Conservation (phyloP, 2,113 vertebrate genomes). For the Oryzias javanicus region DNA sequence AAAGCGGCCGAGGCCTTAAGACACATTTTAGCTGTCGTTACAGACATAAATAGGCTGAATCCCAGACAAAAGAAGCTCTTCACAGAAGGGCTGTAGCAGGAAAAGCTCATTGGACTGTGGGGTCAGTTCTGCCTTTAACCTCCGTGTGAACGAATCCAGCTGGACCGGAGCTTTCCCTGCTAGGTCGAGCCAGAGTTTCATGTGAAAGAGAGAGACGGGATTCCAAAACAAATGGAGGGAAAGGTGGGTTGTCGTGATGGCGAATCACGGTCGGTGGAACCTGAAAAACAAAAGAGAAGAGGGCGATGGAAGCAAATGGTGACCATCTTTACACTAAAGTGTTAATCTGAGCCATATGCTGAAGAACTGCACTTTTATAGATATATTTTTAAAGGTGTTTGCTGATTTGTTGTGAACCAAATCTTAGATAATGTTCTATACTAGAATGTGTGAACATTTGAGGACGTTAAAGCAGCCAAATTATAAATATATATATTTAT, state of each 20-base stretch:
- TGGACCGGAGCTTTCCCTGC: conserved; percentile 12
- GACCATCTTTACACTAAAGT: too few relatives aligned
- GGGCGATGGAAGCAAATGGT: too few relatives aligned
- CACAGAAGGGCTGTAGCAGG: neutral
- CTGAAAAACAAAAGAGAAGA: conserved; percentile 46
- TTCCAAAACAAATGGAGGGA: conserved; percentile 23
- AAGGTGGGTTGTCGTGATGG: neutral
- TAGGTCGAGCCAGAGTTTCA: conserved; percentile 4
- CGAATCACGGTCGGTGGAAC: conserved; percentile 67
- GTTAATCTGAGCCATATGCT: too few relatives aligned
- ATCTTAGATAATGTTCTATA: too few relatives aligned
- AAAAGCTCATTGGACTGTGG: neutral
- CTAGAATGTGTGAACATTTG: too few relatives aligned
- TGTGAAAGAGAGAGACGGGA: conserved; percentile 18
- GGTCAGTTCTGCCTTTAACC: neutral
- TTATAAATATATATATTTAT: too few relatives aligned
- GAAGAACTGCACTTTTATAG: too few relatives aligned
- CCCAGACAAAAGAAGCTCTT: neutral
- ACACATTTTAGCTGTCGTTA: conserved; percentile 37
- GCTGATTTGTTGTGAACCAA: too few relatives aligned
- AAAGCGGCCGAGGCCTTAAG: conserved; percentile 24
- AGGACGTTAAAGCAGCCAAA: too few relatives aligned
- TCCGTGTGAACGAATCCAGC: too few relatives aligned
- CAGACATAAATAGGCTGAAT: conserved; percentile 28
- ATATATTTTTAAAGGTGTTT: too few relatives aligned